Base-by-base conservation (phyloP, 1,140 invertebrate genomes). In the Aphaenogaster rudis region DNA sequence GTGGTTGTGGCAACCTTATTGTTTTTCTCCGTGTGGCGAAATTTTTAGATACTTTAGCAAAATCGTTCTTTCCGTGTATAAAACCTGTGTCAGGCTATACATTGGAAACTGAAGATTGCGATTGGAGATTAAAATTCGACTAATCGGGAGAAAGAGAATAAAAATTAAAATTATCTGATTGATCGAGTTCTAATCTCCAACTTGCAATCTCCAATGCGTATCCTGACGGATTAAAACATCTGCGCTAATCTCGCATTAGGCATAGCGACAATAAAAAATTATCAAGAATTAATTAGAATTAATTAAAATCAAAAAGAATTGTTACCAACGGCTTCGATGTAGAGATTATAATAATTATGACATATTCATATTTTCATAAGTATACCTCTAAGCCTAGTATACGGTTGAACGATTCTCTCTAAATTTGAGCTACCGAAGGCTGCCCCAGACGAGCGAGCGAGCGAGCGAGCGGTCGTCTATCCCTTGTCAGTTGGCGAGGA, bases 381-480 rank as follows among this genome's bases (percentile, higher is more conserved):
- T 48, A 48, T 33, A 48, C 21, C 42, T 66, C 39, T 87, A 54
- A 54, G 42, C 21, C 28, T 28, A 28, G n/a, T 33, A 9, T 13
- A 72, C 15, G 17, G 42, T 1, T 33, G 81, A 71, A 57, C 76
- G 81, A 81, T 69, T 88, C 79, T 67, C 76, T 89, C 36, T 85
- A 88, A 88, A 88, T 90, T 92, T 85, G 80, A 92, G 92, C 93
- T 93, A 93, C 92, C 91, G 91, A 93, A 88, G 85, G 88, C 64
- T 84, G 77, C 52, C 91, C 91, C 92, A 91, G 64, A 67, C 64
- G 64, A 45, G 90, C 89, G 90, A 90, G 59, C 74, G 74, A 80
- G 69, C 21, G 48, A 72, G 36, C 48, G 48, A 52, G 67, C 48
- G 39, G 57, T 74, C 52, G 89, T 87, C 87, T 87, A 90, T 90